Conservation (phyloP, 2,113 vertebrate species). For the Cariama cristata region DNA sequence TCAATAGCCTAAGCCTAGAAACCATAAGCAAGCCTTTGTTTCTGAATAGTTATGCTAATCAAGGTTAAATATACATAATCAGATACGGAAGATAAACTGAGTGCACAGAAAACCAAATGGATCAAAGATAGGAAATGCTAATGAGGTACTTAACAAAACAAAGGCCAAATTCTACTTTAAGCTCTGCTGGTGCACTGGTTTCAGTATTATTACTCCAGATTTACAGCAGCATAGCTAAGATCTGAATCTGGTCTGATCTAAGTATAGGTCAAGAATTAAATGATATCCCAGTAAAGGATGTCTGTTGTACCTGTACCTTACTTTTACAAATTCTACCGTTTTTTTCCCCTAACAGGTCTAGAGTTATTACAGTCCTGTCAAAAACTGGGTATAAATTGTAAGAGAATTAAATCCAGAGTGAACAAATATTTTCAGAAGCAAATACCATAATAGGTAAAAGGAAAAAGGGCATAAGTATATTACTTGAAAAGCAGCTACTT, state of each 20-base stretch:
- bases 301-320: neutral
- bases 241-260: neutral
- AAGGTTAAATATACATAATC: neutral
- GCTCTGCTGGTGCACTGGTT: neutral
- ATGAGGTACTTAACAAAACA: neutral
- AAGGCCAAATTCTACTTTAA: neutral
- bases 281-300: neutral
- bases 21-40: neutral
- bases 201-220: neutral
- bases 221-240: neutral
- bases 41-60: neutral
- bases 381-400: fast-evolving
- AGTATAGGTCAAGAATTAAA: neutral
- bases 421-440: neutral
- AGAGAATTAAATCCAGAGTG: neutral
- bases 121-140: neutral
- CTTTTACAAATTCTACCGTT: neutral
- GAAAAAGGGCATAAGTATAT: neutral
- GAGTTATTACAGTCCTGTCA: neutral
- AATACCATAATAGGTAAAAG: neutral
- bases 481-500: neutral
- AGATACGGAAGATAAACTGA: neutral
- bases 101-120: neutral
- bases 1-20: neutral
- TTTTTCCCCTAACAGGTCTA: neutral